phyloP scores from a whole-genome alignment of 2,888 invertebrate species.

The Apocheima hispidaria region DNA sequence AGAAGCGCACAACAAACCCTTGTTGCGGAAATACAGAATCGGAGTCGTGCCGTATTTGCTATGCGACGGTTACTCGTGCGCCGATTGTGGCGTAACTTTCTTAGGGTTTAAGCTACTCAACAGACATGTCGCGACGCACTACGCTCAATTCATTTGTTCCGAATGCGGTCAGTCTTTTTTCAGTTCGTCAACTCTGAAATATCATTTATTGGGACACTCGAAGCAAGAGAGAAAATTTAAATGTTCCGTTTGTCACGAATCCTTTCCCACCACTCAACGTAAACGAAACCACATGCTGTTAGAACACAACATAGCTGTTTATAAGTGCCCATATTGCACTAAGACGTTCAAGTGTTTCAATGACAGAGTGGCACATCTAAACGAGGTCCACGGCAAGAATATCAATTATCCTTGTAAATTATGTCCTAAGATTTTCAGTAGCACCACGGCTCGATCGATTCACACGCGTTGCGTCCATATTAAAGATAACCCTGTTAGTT shows the following conservation, averaged over 20 bases:
- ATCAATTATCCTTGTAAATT: constrained; percentile 28
- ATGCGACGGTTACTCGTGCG: constrained; percentile 27
- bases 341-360: constrained; percentile 26
- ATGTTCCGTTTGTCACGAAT: constrained; percentile 56
- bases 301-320: constrained; percentile 57
- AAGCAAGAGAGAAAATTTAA: not conserved
- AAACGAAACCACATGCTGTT: constrained; percentile 61
- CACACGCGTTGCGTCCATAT: not conserved
- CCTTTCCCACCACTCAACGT: constrained; percentile 55
- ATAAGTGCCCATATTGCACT: constrained; percentile 39
- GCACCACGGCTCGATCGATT: not conserved
- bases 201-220: not conserved
- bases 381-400: constrained; percentile 25
- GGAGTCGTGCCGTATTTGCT: constrained; percentile 47
- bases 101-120: constrained; percentile 29
- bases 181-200: not conserved
- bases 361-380: constrained; percentile 28
- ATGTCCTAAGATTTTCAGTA: constrained; percentile 28
- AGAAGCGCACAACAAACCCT: constrained; percentile 57
- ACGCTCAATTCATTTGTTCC: constrained; percentile 71
- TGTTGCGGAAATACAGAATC: constrained; percentile 50
- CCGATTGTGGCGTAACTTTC: constrained; percentile 11
- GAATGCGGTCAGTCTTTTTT: constrained; percentile 64
- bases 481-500: not conserved
- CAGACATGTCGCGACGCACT: constrained; percentile 68